Evolutionary conservation across 2,113 vertebrate species (phyloP).

Genomic region (Prunella fulvescens): DNA sequence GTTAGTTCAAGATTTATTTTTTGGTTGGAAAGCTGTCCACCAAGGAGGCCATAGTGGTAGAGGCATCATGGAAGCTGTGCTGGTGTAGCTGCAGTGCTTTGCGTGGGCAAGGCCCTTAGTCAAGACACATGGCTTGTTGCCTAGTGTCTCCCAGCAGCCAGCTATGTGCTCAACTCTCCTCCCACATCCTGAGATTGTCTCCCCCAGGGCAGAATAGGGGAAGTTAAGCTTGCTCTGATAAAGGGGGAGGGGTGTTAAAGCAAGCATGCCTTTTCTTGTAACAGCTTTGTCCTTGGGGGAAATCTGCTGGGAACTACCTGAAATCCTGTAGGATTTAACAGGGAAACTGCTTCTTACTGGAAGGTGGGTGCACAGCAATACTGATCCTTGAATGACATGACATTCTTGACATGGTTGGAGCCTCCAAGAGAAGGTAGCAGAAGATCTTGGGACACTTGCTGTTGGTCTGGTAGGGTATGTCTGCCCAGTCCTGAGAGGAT

Average conservation of each 20-base stretch:
- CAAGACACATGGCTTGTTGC: slow-evolving; percentile 44
- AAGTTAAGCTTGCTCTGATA: slow-evolving; percentile 48
- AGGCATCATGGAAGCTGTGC: slow-evolving; percentile 8
- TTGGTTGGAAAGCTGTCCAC: neutral
- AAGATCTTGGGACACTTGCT: neutral
- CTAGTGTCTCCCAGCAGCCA: slow-evolving; percentile 59
- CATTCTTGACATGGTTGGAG: neutral
- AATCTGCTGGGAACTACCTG: neutral
- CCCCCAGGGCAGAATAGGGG: slow-evolving; percentile 62
- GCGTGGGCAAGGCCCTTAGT: slow-evolving; percentile 55
- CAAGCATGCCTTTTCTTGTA: neutral
- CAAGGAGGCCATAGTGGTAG: neutral
- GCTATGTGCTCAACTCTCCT: slow-evolving; percentile 51
- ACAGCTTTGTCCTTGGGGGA: neutral
- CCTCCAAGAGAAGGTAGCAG: neutral
- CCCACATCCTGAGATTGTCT: slow-evolving; percentile 69
- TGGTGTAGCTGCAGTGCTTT: neutral
- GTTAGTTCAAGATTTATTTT: neutral
- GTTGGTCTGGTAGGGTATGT: neutral
- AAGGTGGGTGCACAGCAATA: neutral
- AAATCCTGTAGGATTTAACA: neutral
- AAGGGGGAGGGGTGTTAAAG: slow-evolving; percentile 62
- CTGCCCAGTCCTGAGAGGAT: neutral
- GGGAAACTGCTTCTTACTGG: neutral
- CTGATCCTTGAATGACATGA: neutral